Evolutionary conservation across 1,140 invertebrate species (phyloP), one percentile per base, ranked within the genome.

Genomic region (Calliopsis andreniformis): DNA sequence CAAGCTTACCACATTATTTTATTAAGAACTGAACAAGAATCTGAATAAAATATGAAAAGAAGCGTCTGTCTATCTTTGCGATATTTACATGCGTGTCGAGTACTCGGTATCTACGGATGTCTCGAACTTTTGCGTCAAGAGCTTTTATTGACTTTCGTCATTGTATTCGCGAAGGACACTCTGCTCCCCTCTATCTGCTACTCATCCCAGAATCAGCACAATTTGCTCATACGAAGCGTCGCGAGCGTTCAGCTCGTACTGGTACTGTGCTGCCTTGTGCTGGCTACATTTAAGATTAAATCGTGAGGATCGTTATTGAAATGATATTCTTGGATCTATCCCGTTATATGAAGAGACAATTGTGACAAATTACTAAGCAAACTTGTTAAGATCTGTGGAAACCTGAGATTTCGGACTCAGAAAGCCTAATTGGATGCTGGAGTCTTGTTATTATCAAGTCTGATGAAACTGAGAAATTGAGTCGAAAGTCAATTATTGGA

Each of bases 101-200:
- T 32, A 35, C 28, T 35, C 28, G 18, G 43, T 14, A 1, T 69
- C 55, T 58, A 49, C 39, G 42, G 18, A 14, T 42, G 64, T 30
- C 49, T 68, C 3, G 20, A 4, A n/a, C 18, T 56, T 43, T 18
- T 56, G n/a, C 14, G n/a, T 35, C 39, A 30, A 58, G 64, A 69
- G 32, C 20, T 61, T 32, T 61, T 45, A 55, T 76, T 76, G 73
- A 69, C 73, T 76, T 76, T 76, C 42, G 55, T 55, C 39, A 75
- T 67, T 56, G 51, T 49, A 14, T 20, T 45, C 1, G 16, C 23
- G 14, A 35, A 32, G 39, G 30, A 47, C 42, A 4, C 23, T 39
- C 30, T 0, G 18, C 35, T 49, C 39, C 53, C 30, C 64, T 18
- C 43, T 16, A 7, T 20, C n/a, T 23, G 2, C 7, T n/a, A 32